Evolutionary conservation across 2,113 vertebrate species (phyloP), one percentile per base, ranked within the genome.

Genomic region (Tenebrosternarchus preto): DNA sequence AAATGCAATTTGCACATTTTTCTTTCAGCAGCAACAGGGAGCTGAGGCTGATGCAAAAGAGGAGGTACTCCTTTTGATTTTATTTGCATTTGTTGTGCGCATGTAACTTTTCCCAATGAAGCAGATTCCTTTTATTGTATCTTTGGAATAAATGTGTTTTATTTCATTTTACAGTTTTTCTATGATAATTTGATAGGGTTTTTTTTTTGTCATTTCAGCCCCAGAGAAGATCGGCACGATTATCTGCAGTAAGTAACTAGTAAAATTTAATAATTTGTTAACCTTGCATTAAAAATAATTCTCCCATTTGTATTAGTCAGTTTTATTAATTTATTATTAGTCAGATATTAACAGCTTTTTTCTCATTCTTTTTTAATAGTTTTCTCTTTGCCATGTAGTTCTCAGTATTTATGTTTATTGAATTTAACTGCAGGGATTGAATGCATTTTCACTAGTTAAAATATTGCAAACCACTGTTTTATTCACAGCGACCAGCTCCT

Each of bases 191-290:
- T 73, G 2, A 78, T n/a, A 1, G 86, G 29, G n/a, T n/a, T n/a
- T n/a, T 16, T 87, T 67, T 82, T 64, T 15, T 50, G 43, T 76
- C 0, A 91, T 88, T 88, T 36, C 90, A 98, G 96, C 96, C 96
- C 90, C 93, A 95, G 92, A 97, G 96, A 94, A 95, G 95, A 94
- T 98, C 96, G 27, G 93, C 95, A 68, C 93, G 96, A 90, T 92
- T 98, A 92, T 96, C 94, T 12, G 93, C 95, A 90, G 96, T 98
- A 92, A 95, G 96, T 84, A 16, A 4, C 4, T 15, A 39, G 16
- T 20, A n/a, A 20, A 8, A 69, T 17, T 22, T 43, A 15, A 56
- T n/a, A n/a, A 22, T 20, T 17, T 66, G 2, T 33, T 46, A 43
- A 43, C 39, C 6, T 43, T 43, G 11, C 43, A 50, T 6, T 27